Conservation (phyloP, 2,113 vertebrate species). For the Xenotilapia longispinis region DNA sequence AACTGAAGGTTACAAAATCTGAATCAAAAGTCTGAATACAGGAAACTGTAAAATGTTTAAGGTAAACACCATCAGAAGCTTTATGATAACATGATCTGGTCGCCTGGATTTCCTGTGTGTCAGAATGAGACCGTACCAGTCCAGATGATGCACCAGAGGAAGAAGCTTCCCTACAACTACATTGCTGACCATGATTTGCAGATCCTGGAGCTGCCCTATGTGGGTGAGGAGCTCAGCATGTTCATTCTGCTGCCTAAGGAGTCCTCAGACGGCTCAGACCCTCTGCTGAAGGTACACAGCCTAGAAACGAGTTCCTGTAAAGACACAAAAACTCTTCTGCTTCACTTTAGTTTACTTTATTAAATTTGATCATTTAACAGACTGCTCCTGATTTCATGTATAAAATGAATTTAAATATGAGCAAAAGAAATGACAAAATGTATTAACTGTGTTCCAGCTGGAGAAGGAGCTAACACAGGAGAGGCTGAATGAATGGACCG, state of each 20-base stretch:
- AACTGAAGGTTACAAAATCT: background rate
- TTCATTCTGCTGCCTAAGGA: constrained; percentile 81
- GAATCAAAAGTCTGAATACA: fast-evolving
- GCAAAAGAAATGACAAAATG: background rate
- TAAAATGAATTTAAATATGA: background rate
- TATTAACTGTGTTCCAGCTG: background rate
- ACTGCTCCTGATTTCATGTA: fast-evolving
- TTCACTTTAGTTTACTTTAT: too few relatives aligned
- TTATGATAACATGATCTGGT: fast-evolving
- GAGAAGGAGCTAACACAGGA: background rate
- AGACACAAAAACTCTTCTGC: fast-evolving
- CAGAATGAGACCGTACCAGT: constrained; percentile 68
- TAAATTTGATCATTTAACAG: background rate
- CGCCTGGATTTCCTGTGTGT: background rate
- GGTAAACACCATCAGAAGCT: background rate
- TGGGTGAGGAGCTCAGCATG: constrained; percentile 76
- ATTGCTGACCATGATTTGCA: too few relatives aligned
- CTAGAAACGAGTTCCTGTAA: background rate
- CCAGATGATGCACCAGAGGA: too few relatives aligned
- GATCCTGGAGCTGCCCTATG: too few relatives aligned
- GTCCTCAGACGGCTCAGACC: constrained; percentile 48
- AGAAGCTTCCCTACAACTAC: too few relatives aligned
- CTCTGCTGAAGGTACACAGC: constrained; percentile 76
- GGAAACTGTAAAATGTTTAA: background rate
- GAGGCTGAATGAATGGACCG: background rate